Conservation (phyloP, 2,888 invertebrate species). For the Helicoverpa assulta region DNA sequence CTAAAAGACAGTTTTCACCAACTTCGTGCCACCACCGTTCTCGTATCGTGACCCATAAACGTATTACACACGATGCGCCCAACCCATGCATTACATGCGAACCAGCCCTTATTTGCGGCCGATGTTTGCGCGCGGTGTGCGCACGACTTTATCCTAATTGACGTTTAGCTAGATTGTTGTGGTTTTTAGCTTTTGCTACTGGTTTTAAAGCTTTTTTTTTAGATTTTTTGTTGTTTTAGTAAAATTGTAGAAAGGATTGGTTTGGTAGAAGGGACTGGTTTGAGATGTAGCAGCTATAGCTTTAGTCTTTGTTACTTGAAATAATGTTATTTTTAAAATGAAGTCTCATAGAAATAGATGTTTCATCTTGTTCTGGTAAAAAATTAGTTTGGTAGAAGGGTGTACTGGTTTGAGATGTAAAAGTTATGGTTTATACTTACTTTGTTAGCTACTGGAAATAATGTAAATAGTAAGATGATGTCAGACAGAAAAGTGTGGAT, state of each 20-base stretch:
- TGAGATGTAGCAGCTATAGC: not conserved
- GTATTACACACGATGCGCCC: conserved; percentile 55
- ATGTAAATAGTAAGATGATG: too few species aligned
- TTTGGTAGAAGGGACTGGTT: not conserved
- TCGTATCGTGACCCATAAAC: conserved; percentile 68
- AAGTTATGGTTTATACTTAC: too few species aligned
- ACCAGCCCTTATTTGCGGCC: conserved; percentile 73
- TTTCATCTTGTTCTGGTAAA: too few species aligned
- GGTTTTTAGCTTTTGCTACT: conserved; percentile 36
- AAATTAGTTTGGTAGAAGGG: too few species aligned
- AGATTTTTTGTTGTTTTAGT: conserved; percentile 22
- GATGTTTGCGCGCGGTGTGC: conserved; percentile 72
- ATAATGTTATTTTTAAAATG: too few species aligned
- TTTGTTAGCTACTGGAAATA: too few species aligned
- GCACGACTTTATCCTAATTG: conserved; percentile 77
- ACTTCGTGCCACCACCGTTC: conserved; percentile 57
- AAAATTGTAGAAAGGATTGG: not conserved
- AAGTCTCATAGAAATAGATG: too few species aligned
- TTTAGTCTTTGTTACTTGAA: not conserved
- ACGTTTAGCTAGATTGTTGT: conserved; percentile 69
- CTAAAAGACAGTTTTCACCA: conserved; percentile 11
- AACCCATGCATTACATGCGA: conserved; percentile 66
- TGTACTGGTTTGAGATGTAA: too few species aligned
- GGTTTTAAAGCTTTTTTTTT: conserved; percentile 41
- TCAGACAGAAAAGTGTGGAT: too few species aligned